Conservation (phyloP, 2,113 vertebrate species). For the Nycticebus coucang region DNA sequence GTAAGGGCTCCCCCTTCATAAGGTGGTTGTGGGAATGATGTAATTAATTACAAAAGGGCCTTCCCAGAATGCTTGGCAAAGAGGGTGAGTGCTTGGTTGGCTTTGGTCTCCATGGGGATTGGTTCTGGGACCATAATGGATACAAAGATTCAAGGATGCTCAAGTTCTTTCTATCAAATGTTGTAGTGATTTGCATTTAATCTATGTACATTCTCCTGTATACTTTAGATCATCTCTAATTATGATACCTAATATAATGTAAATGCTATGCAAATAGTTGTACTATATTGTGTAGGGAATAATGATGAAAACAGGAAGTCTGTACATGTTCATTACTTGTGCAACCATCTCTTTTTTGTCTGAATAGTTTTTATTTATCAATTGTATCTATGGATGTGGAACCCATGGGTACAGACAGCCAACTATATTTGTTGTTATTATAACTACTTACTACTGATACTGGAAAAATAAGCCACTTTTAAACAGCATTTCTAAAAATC, state of each 20-base stretch:
- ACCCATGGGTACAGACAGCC: neutral
- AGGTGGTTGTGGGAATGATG: neutral
- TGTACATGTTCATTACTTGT: neutral
- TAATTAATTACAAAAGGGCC: neutral
- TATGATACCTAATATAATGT: neutral
- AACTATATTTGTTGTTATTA: neutral
- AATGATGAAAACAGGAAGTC: neutral
- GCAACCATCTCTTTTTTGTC: neutral
- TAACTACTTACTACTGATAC: neutral
- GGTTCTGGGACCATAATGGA: neutral
- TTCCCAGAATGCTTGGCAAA: neutral
- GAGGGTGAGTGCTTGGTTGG: neutral
- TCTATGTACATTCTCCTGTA: neutral
- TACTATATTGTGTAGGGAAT: neutral
- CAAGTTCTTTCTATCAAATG: neutral
- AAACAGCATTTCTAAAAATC: neutral
- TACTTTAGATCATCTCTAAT: neutral
- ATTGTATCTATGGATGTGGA: neutral
- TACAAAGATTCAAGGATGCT: neutral
- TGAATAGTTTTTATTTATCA: neutral
- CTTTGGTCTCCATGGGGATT: neutral
- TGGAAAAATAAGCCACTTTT: neutral
- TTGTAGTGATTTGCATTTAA: neutral
- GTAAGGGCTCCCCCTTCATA: neutral
- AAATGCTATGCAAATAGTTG: neutral